These are phyloP conservation scores for Micromesistius poutassou DNA, from an alignment of 2,797 vertebrate species.

Conservation along the genomic window DNA sequence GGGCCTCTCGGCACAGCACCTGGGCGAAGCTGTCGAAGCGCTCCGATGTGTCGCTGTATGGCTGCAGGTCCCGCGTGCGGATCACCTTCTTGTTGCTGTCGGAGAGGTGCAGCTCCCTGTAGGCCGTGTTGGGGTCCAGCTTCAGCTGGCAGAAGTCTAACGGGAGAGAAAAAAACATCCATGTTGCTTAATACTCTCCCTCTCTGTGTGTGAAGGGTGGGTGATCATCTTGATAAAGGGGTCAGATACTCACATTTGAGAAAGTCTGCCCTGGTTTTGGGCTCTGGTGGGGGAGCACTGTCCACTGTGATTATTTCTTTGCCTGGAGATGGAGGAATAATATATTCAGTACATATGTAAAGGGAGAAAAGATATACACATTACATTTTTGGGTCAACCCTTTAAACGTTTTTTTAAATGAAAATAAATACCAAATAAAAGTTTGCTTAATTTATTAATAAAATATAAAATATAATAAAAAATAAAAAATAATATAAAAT, in stretches of 20 bases:
- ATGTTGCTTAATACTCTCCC: neutral
- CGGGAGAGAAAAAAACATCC: neutral
- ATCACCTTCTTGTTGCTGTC: slow-evolving; percentile 75
- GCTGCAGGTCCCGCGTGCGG: slow-evolving; percentile 75
- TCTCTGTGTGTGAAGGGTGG: neutral
- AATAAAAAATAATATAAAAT: no score
- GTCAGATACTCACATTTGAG: slow-evolving; percentile 69
- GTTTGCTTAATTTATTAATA: neutral
- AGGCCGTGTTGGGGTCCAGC: slow-evolving; percentile 71
- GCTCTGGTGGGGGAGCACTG: slow-evolving; percentile 65
- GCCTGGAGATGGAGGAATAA: slow-evolving; percentile 47
- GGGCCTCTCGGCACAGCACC: slow-evolving; percentile 75
- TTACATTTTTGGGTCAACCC: neutral
- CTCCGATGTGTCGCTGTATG: slow-evolving; percentile 69
- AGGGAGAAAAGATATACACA: no score
- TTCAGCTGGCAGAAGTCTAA: slow-evolving; percentile 78
- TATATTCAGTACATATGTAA: slow-evolving; percentile 22
- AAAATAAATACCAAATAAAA: neutral
- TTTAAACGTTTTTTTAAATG: neutral
- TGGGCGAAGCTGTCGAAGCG: slow-evolving; percentile 80
- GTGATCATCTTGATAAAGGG: neutral
- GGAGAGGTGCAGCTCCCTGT: slow-evolving; percentile 78
- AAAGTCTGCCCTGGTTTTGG: slow-evolving; percentile 72
- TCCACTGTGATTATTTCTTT: slow-evolving; percentile 72
- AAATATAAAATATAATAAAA: no score